Conservation (phyloP, 1,140 invertebrate species). For the Microplitis mediator region DNA sequence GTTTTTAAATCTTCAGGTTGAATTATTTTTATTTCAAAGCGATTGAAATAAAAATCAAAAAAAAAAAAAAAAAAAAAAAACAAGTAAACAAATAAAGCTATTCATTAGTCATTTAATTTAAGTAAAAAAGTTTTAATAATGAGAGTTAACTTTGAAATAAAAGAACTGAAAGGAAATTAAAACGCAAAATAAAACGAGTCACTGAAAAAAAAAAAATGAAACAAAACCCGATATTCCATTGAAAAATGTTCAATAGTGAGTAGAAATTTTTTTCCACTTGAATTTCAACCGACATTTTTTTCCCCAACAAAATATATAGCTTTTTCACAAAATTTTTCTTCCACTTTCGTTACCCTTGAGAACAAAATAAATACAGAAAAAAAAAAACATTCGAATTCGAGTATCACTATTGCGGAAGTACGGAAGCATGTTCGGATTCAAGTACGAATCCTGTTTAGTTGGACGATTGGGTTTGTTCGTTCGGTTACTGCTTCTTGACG, state of each 20-base stretch:
- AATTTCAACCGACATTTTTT: neutral
- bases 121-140: no score
- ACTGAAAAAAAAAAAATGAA: no score
- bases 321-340: constrained; percentile 2
- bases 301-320: neutral
- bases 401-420: neutral
- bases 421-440: constrained; percentile 6
- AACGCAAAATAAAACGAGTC: no score
- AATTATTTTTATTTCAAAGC: no score
- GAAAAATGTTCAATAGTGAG: neutral
- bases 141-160: no score
- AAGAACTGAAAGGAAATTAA: no score
- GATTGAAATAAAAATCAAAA: no score
- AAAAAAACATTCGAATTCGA: neutral
- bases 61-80: no score
- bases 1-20: no score
- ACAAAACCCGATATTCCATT: neutral
- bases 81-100: no score
- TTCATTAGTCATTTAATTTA: no score
- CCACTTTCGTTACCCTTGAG: neutral
- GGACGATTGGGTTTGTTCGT: neutral
- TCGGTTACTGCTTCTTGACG: neutral
- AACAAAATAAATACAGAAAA: neutral
- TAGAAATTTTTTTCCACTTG: neutral
- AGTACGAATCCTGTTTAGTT: constrained; percentile 1